These are phyloP conservation scores for Synergus laeviventris DNA, from an alignment of 2,888 invertebrate genomes.

Conservation along the genomic window DNA sequence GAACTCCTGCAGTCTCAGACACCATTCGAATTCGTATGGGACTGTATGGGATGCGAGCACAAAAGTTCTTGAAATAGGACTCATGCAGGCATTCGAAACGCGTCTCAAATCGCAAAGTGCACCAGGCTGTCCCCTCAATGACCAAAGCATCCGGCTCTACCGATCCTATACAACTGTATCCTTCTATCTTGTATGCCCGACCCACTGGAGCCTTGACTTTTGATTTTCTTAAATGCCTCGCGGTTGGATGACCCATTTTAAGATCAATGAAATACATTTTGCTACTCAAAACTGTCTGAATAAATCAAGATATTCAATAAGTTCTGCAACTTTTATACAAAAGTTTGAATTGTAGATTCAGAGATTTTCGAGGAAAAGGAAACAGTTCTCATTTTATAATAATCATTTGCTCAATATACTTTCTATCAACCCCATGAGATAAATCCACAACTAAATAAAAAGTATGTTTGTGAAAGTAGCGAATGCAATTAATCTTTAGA, in stretches of 20 bases:
- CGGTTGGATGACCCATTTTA: constrained; percentile 38
- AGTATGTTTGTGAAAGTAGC: not conserved
- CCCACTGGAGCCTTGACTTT: constrained; percentile 32
- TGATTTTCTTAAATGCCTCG: constrained; percentile 37
- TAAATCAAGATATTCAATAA: constrained; percentile 16
- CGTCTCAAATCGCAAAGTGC: constrained; percentile 38
- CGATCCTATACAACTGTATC: constrained; percentile 3
- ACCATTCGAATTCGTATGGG: constrained; percentile 17
- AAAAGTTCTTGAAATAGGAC: constrained; percentile 39
- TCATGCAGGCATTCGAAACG: constrained; percentile 31
- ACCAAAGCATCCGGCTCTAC: constrained; percentile 37
- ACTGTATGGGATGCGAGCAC: not conserved
- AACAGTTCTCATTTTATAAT: not conserved
- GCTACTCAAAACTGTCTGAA: not conserved
- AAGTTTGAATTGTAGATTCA: not conserved
- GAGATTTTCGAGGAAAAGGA: not conserved
- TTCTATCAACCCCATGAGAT: not conserved
- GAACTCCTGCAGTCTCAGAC: constrained; percentile 28
- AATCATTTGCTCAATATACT: too few relatives aligned
- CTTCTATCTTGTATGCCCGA: constrained; percentile 13
- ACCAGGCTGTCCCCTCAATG: constrained; percentile 34
- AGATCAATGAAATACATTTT: constrained; percentile 22
- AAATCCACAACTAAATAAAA: not conserved
- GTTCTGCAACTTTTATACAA: not conserved
- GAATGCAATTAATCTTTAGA: not conserved